Evolutionary conservation across 2,797 vertebrate genomes (phyloP).

Genomic region (Onychomys arenicola): DNA sequence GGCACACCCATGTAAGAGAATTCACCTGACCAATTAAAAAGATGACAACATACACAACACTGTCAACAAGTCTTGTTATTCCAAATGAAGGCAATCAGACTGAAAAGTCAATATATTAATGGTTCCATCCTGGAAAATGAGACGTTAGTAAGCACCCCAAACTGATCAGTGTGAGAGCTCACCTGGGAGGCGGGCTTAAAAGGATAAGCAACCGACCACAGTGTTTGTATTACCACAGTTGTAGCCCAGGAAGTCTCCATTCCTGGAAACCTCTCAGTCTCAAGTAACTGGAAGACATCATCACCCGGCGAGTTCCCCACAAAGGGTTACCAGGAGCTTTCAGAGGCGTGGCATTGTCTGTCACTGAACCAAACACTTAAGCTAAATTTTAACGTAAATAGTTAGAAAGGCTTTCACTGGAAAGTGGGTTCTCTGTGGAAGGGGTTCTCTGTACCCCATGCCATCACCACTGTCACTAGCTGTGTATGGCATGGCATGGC

Average conservation of each 20-base stretch:
- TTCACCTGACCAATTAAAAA: background rate
- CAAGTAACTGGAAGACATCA: background rate
- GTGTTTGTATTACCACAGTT: background rate
- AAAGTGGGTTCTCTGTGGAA: background rate
- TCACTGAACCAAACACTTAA: background rate
- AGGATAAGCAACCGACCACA: background rate
- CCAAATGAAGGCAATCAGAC: background rate
- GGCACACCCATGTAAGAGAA: background rate
- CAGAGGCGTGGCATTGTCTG: background rate
- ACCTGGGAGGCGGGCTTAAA: background rate
- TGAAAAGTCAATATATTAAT: background rate
- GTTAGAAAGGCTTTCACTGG: background rate
- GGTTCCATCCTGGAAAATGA: background rate
- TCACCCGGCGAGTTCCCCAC: background rate
- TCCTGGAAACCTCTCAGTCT: background rate
- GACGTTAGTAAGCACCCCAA: background rate
- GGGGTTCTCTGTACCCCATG: background rate
- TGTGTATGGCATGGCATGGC: fast-evolving
- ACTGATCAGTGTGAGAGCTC: background rate
- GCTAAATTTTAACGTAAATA: background rate
- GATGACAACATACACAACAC: background rate
- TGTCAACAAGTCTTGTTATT: background rate
- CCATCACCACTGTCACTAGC: background rate
- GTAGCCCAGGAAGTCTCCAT: background rate
- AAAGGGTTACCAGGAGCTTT: background rate